These are phyloP conservation scores for Hippocampus kuda DNA, from an alignment of 2,797 vertebrate species.

Conservation along the genomic window DNA sequence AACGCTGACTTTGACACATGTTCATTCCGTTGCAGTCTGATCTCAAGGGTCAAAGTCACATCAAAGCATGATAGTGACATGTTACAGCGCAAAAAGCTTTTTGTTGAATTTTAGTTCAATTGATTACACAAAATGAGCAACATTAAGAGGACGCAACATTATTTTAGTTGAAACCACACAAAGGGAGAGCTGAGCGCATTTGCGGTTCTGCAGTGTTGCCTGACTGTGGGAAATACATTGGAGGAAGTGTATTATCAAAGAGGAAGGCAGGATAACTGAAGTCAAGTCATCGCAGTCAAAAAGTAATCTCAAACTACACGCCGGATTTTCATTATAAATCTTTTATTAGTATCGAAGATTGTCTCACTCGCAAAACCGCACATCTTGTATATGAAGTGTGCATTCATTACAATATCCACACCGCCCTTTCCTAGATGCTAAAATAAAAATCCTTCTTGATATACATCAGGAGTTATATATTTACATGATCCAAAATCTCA, in stretches of 20 bases:
- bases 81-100: not conserved
- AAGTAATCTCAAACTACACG: conserved; percentile 3
- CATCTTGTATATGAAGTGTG: conserved; percentile 17
- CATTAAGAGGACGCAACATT: not conserved
- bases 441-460: conserved; percentile 55
- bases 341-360: conserved; percentile 15
- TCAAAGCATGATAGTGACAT: not conserved
- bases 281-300: not conserved
- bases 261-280: not conserved
- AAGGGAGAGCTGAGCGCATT: not conserved
- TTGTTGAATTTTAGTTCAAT: no score
- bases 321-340: conserved; percentile 20
- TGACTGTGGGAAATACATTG: not conserved
- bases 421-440: conserved; percentile 18
- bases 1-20: no score
- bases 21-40: no score
- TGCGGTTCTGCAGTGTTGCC: not conserved
- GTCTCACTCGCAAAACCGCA: conserved; percentile 3
- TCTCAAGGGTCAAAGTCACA: no score
- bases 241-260: not conserved
- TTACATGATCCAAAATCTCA: conserved; percentile 37
- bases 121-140: no score
- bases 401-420: conserved; percentile 19
- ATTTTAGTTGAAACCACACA: not conserved
- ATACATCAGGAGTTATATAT: conserved; percentile 41